Evolutionary conservation across 92 coral and sea anemone genomes (phyloP), one percentile per base, ranked within the genome.

Genomic region (Palythoa grandis): DNA sequence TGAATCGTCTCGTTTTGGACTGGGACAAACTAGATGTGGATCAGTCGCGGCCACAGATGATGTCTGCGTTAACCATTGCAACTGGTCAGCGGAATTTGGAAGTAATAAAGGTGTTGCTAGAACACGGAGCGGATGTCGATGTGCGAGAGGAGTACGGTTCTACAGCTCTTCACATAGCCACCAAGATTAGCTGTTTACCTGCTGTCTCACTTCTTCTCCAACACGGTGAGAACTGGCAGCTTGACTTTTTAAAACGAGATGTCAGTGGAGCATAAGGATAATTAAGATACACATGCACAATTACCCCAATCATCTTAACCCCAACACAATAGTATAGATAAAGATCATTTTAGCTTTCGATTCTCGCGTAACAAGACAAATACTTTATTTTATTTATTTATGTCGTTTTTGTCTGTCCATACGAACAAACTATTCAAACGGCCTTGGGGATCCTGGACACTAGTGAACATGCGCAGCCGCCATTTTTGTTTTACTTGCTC

Each of bases 71-170:
- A 38, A 63, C 38, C 72, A 79, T 79, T 61, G 84, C 72, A 47
- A 65, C 58, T 24, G 60, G 38, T 79, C 84, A 79, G 74, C 84
- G 74, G 84, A 65, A 79, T 61, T 37, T 79, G 0, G 84, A 79
- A 39, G 84, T 69, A 14, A 48, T 79, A 61, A 79, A 66, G 74
- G 24, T 61, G 11, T n/a, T 79, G 84, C 40, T 79, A n/a, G 58
- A 79, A 13, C 74, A 66, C 72, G 58, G 84, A 14, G 84, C 84
- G 11, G 22, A 43, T 16, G 40, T 52, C 12, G 84, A 79, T 79
- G 12, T 65, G 35, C 61, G 38, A 61, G 74, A 47, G 43, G 74
- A 40, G 9, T 52, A 40, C 0, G 84, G 84, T 37, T 50, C 73
- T 16, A 79, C 84, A 10, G 58, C 73, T 1, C 74, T 79, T 52